A percentile compares a stretch with the other conserved stretches of the same genome.
Conservation (phyloP, 2,113 vertebrate genomes). For the Paratilapia polleni region DNA sequence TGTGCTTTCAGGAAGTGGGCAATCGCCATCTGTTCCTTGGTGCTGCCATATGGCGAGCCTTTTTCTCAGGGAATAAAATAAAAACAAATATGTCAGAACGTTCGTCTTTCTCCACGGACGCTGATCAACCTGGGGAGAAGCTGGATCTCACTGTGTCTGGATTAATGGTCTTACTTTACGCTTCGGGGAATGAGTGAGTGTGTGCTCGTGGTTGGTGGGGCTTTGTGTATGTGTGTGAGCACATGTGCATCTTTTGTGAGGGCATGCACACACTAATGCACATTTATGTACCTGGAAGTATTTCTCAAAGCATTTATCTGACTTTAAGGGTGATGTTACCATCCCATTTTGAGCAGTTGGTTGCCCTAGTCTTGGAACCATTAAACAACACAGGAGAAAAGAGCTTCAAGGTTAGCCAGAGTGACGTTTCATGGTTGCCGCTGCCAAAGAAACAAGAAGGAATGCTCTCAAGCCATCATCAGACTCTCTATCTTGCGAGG, state of each 20-base stretch:
- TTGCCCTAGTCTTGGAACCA: slow-evolving; percentile 57
- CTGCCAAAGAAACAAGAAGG: slow-evolving; percentile 58
- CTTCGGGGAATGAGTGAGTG: slow-evolving; percentile 77
- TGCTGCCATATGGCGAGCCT: slow-evolving; percentile 86
- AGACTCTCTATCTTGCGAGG: slow-evolving; percentile 70
- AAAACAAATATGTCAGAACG: slow-evolving; percentile 89
- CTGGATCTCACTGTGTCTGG: slow-evolving; percentile 75
- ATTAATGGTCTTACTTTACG: slow-evolving; percentile 81
- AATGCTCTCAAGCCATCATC: slow-evolving; percentile 69
- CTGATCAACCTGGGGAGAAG: slow-evolving; percentile 84
- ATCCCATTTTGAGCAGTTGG: slow-evolving; percentile 52
- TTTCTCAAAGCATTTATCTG: slow-evolving; percentile 67
- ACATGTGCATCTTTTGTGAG: slow-evolving; percentile 16
- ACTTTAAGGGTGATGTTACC: slow-evolving; percentile 48
- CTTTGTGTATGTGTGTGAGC: slow-evolving; percentile 16
- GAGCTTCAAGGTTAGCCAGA: slow-evolving; percentile 68
- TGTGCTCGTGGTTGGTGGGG: slow-evolving; percentile 25
- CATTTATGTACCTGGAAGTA: slow-evolving; percentile 58
- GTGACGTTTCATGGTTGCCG: slow-evolving; percentile 69
- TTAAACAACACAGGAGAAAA: slow-evolving; percentile 63
- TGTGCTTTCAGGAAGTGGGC: slow-evolving; percentile 85
- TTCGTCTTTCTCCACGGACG: slow-evolving; percentile 83
- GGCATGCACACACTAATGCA: slow-evolving; percentile 35
- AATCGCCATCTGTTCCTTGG: slow-evolving; percentile 88
- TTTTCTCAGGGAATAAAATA: slow-evolving; percentile 84